Evolutionary conservation across 2,113 vertebrate species (phyloP).

Genomic region (Noturus placidus): DNA sequence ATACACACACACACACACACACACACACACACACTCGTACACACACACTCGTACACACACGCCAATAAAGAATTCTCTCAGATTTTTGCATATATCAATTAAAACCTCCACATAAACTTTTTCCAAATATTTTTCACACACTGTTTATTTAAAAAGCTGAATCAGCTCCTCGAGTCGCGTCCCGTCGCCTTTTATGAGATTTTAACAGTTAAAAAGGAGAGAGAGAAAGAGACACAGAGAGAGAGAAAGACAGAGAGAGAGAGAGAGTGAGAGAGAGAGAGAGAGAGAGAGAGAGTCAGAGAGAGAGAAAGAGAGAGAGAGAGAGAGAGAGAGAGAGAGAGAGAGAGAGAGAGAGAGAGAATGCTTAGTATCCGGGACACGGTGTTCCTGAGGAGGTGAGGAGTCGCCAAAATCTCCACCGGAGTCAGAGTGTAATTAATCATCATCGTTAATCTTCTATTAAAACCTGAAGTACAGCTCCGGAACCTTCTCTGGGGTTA

Average conservation of each 20-base stretch:
- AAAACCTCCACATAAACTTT: neutral
- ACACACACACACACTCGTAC: constrained; percentile 11
- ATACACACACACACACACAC: constrained; percentile 42
- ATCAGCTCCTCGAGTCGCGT: neutral
- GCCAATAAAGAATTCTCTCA: neutral
- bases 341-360: no score
- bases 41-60: constrained; percentile 13
- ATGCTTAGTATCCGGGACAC: neutral
- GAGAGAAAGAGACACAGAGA: no score
- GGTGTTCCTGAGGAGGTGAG: neutral
- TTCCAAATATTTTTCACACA: neutral
- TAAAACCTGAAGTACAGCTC: neutral
- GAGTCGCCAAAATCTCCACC: no score
- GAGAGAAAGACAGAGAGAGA: no score
- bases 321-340: no score
- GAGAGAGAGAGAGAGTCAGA: no score
- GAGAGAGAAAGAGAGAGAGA: no score
- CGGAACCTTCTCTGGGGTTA: neutral
- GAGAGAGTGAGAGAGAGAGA: no score
- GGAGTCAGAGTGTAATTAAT: neutral
- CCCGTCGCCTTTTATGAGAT: neutral
- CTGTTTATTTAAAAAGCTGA: neutral
- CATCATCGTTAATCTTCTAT: neutral
- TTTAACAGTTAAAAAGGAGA: no score
- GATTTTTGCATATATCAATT: neutral